phyloP scores from a whole-genome alignment of 2,113 vertebrate genomes.

The Leptobrachium leishanense region DNA sequence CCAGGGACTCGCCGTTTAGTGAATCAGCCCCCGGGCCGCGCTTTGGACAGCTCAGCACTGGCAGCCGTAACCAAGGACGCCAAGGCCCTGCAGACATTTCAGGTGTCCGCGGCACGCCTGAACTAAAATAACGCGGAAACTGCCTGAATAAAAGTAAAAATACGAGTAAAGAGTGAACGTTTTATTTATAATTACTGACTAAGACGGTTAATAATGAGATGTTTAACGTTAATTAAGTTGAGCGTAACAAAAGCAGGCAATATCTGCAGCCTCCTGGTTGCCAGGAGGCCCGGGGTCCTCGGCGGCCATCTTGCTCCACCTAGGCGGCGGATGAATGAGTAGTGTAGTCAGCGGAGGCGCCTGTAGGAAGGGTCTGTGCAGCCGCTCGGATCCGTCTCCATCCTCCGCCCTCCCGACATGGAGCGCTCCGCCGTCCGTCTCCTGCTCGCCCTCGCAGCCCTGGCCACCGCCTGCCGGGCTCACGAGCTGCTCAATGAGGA shows the following conservation, averaged over 20 bases:
- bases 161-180: too few relatives aligned
- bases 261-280: neutral
- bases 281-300: conserved; percentile 46
- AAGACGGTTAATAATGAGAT: too few relatives aligned
- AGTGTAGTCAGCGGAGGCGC: conserved; percentile 38
- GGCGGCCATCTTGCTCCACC: conserved; percentile 55
- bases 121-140: too few relatives aligned
- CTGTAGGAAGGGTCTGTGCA: too few relatives aligned
- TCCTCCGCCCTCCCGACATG: conserved; percentile 56
- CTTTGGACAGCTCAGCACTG: conserved; percentile 22
- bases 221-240: too few relatives aligned
- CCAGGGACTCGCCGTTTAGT: neutral
- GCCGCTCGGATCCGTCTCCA: conserved; percentile 1
- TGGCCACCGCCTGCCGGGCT: conserved; percentile 48
- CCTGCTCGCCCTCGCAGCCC: conserved; percentile 53
- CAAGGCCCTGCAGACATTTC: too few relatives aligned
- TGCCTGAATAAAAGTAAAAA: too few relatives aligned
- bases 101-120: neutral
- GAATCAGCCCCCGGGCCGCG: neutral
- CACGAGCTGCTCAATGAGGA: conserved; percentile 81
- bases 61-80: conserved; percentile 29
- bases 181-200: too few relatives aligned
- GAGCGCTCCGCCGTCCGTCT: conserved; percentile 52
- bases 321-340: conserved; percentile 45
- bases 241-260: neutral